These are phyloP conservation scores for Penaeus chinensis DNA, from an alignment of 1,140 invertebrate species.

Conservation along the genomic window DNA sequence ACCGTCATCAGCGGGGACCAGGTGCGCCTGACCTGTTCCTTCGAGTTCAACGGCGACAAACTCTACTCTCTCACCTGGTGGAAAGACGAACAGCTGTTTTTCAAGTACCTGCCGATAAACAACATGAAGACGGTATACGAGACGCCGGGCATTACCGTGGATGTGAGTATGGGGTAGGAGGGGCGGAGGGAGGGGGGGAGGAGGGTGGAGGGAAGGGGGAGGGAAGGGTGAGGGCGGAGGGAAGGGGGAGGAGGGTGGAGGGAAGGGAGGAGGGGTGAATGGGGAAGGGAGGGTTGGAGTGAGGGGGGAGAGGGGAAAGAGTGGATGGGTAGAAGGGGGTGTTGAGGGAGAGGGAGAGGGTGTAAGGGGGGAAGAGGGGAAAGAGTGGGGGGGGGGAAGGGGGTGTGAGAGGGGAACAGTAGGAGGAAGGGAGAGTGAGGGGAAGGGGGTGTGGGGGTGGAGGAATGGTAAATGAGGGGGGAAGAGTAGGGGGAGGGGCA, in stretches of 20 bases:
- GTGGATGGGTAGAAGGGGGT: neutral
- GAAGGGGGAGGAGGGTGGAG: neutral
- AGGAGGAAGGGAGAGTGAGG: too few relatives aligned
- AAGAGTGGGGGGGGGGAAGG: too few relatives aligned
- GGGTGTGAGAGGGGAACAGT: too few relatives aligned
- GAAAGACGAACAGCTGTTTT: constrained; percentile 75
- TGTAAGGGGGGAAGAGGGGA: too few relatives aligned
- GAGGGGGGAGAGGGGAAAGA: neutral
- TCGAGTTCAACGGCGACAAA: constrained; percentile 70
- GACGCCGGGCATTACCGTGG: constrained; percentile 66
- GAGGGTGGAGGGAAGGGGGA: neutral
- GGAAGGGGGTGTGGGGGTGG: too few relatives aligned
- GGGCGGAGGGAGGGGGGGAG: neutral
- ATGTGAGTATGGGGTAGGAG: constrained; percentile 64
- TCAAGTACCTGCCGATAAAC: constrained; percentile 72
- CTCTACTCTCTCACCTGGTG: constrained; percentile 78
- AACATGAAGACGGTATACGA: constrained; percentile 65
- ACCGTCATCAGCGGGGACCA: constrained; percentile 61
- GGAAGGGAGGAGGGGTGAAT: neutral
- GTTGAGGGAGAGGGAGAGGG: too few relatives aligned
- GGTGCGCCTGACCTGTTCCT: constrained; percentile 73
- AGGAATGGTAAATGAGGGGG: too few relatives aligned
- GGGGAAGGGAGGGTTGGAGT: neutral
- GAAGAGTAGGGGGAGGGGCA: neutral
- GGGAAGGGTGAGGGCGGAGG: neutral